Conservation (phyloP, 2,113 vertebrate genomes). For the Amphiprion ocellaris region DNA sequence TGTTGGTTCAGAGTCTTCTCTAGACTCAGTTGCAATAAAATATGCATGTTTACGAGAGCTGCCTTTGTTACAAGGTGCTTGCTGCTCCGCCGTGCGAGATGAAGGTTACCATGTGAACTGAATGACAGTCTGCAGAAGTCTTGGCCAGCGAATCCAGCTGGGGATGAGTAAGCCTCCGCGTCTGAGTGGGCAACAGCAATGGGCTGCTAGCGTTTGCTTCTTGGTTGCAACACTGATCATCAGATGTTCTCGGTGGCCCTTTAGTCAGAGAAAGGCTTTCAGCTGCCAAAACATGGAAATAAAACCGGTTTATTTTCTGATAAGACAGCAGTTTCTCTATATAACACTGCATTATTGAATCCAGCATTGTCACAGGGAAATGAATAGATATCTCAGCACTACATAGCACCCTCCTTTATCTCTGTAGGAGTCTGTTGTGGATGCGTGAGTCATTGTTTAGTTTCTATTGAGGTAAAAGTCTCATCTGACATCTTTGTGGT, state of each 20-base stretch:
- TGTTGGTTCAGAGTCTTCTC: constrained; percentile 25
- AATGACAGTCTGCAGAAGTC: constrained; percentile 59
- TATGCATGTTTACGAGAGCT: constrained; percentile 34
- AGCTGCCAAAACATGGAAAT: constrained; percentile 52
- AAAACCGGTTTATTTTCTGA: constrained; percentile 52
- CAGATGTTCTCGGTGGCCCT: constrained; percentile 69
- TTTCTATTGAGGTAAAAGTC: constrained; percentile 68
- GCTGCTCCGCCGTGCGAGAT: constrained; percentile 35
- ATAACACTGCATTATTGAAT: constrained; percentile 18
- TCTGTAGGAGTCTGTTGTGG: constrained; percentile 47
- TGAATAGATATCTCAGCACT: constrained; percentile 23
- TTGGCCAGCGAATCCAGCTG: constrained; percentile 63
- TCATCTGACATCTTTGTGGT: constrained; percentile 68
- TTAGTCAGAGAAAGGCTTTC: constrained; percentile 64
- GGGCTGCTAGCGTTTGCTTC: constrained; percentile 59
- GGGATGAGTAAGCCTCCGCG: constrained; percentile 70
- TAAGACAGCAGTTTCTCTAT: neutral
- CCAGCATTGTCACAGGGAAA: constrained; percentile 24
- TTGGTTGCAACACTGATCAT: constrained; percentile 71
- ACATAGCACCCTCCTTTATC: constrained; percentile 15
- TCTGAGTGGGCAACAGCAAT: constrained; percentile 70
- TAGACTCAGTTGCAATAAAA: constrained; percentile 32
- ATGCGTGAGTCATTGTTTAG: constrained; percentile 68
- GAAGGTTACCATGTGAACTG: constrained; percentile 72
- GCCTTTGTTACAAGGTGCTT: constrained; percentile 54